Conservation (phyloP, 2,888 invertebrate species). For the Cynaeus angustus region DNA sequence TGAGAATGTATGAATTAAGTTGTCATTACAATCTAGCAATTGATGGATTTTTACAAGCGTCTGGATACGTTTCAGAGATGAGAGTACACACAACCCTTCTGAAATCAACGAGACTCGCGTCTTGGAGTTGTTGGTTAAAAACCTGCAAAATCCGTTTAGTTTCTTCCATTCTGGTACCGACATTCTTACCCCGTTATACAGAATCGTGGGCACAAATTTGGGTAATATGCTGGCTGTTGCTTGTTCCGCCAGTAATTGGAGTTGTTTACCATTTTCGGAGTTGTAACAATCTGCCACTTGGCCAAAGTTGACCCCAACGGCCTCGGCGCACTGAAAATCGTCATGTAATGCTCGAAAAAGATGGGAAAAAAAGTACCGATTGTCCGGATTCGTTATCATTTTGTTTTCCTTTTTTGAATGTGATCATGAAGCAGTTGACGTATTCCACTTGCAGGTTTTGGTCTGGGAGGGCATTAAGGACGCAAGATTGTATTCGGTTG, state of each 20-base stretch:
- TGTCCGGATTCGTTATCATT: constrained; percentile 35
- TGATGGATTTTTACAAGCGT: constrained; percentile 51
- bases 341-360: not conserved
- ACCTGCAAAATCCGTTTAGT: constrained; percentile 52
- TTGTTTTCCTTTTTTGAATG: constrained; percentile 54
- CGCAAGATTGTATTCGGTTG: constrained; percentile 78
- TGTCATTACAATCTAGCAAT: constrained; percentile 9
- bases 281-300: constrained; percentile 69
- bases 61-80: constrained; percentile 54
- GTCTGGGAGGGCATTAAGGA: constrained; percentile 69
- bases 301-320: constrained; percentile 67
- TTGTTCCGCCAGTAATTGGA: constrained; percentile 73
- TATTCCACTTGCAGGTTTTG: constrained; percentile 67
- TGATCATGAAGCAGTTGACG: constrained; percentile 67
- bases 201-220: constrained; percentile 74
- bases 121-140: constrained; percentile 67
- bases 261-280: constrained; percentile 68
- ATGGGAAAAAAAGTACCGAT: constrained; percentile 1
- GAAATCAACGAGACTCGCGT: constrained; percentile 70
- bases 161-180: constrained; percentile 6
- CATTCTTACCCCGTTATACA: constrained; percentile 72
- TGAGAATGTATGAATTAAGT: no score
- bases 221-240: constrained; percentile 71
- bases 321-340: constrained; percentile 69
- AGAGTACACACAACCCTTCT: constrained; percentile 68